Conservation (phyloP, 2,888 invertebrate genomes). For the Drosophila quasianomalipes region DNA sequence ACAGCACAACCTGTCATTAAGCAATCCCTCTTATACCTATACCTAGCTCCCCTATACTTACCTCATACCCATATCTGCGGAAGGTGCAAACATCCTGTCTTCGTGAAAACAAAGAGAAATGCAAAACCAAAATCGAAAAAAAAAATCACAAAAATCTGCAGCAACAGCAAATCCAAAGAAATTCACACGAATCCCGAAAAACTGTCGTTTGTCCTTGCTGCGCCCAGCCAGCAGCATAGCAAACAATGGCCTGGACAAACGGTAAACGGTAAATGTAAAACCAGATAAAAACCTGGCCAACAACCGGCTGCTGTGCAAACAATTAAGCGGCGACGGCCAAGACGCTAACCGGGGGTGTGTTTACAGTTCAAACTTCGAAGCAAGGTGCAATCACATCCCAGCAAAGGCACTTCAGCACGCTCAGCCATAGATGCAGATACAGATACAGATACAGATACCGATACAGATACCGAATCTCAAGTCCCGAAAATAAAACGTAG, state of each 20-base stretch:
- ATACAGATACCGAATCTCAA: conserved; percentile 42
- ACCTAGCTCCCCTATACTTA: background rate
- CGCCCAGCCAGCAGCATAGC: background rate
- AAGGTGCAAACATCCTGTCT: conserved; percentile 81
- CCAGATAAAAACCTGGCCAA: conserved; percentile 53
- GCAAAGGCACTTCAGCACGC: conserved; percentile 55
- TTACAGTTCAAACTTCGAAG: conserved; percentile 25
- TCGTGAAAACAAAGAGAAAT: conserved; percentile 22
- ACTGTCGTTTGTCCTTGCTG: conserved; percentile 33
- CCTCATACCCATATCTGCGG: conserved; percentile 39
- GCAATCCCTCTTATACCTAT: conserved; percentile 42
- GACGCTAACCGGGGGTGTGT: conserved; percentile 27
- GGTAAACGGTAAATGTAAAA: conserved; percentile 57
- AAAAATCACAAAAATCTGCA: conserved; percentile 19
- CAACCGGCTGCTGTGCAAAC: conserved; percentile 72
- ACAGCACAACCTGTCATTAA: conserved; percentile 72
- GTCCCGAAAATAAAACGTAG: conserved; percentile 69
- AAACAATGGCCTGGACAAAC: conserved; percentile 40
- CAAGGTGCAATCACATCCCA: conserved; percentile 65
- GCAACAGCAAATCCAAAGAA: conserved; percentile 51
- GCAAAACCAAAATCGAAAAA: conserved; percentile 38
- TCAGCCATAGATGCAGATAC: conserved; percentile 31
- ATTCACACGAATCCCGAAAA: conserved; percentile 59
- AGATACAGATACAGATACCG: conserved; percentile 30
- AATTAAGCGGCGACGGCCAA: conserved; percentile 57